Percentiles rank a stretch among this genome's conserved stretches.
Conservation (phyloP, 2,888 invertebrate genomes). For the Schizotus pectinicornis region DNA sequence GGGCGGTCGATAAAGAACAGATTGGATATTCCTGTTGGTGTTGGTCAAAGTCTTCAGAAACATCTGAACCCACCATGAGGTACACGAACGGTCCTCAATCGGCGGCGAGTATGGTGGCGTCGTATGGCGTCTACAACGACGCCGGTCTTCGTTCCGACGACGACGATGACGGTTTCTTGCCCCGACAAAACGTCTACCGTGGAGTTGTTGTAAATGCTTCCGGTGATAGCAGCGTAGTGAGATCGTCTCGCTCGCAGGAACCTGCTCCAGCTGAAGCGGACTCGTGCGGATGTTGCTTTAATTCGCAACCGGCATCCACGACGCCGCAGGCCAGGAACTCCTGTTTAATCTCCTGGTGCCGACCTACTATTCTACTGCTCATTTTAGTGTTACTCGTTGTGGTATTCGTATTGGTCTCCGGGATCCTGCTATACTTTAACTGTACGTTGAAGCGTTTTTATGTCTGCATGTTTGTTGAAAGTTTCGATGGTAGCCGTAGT, state of each 20-base stretch:
- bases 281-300: conserved; percentile 49
- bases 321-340: conserved; percentile 51
- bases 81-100: conserved; percentile 49
- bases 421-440: conserved; percentile 66
- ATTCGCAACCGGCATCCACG: conserved; percentile 41
- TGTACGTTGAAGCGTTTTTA: conserved; percentile 59
- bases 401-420: conserved; percentile 65
- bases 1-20: conserved; percentile 23
- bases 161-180: conserved; percentile 53
- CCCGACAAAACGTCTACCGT: conserved; percentile 48
- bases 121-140: conserved; percentile 58
- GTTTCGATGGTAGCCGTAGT: conserved; percentile 19
- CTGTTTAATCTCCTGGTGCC: conserved; percentile 62
- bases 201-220: conserved; percentile 56
- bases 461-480: conserved; percentile 13
- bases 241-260: conserved; percentile 35
- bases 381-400: conserved; percentile 64
- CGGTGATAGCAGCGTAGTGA: conserved; percentile 52
- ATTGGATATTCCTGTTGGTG: conserved; percentile 27
- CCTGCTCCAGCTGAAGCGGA: conserved; percentile 24
- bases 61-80: conserved; percentile 34
- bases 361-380: conserved; percentile 64
- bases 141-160: conserved; percentile 44
- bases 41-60: conserved; percentile 26
- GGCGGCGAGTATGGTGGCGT: conserved; percentile 54